Evolutionary conservation across 1,140 invertebrate species (phyloP).

Genomic region (Centruroides sculpturatus): DNA sequence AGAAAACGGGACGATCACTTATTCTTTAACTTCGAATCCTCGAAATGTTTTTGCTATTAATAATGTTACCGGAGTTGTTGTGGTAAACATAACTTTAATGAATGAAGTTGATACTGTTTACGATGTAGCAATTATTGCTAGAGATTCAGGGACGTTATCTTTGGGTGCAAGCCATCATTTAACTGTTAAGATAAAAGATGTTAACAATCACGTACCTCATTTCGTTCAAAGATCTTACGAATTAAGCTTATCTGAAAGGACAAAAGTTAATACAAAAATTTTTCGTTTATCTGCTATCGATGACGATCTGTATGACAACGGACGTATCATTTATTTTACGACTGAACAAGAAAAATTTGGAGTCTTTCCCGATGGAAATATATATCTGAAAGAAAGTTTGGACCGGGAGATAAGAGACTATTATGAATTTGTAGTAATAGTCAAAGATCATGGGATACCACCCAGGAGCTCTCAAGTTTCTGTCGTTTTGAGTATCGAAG

Average conservation of each 20-base stretch:
- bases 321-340: conserved; percentile 59
- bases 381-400: conserved; percentile 62
- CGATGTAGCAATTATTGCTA: conserved; percentile 59
- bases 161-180: conserved; percentile 58
- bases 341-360: conserved; percentile 64
- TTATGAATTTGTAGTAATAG: conserved; percentile 72
- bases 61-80: conserved; percentile 68
- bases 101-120: conserved; percentile 32
- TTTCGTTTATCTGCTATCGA: conserved; percentile 69
- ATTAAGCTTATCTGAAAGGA: conserved; percentile 73
- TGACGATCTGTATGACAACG: conserved; percentile 63
- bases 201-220: conserved; percentile 86
- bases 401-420: conserved; percentile 80
- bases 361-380: conserved; percentile 72
- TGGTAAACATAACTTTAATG: conserved; percentile 51
- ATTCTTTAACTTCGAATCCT: conserved; percentile 59
- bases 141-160: conserved; percentile 59
- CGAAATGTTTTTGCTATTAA: conserved; percentile 65
- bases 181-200: conserved; percentile 61
- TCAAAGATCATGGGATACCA: conserved; percentile 57
- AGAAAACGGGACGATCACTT: conserved; percentile 62
- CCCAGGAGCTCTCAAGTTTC: conserved; percentile 61
- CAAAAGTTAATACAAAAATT: conserved; percentile 71
- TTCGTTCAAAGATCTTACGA: conserved; percentile 85
- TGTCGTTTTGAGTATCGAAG: conserved; percentile 76